Evolutionary conservation across 2,888 invertebrate genomes (phyloP), one percentile per base, ranked within the genome.

Genomic region (Philopedon plagiatum): DNA sequence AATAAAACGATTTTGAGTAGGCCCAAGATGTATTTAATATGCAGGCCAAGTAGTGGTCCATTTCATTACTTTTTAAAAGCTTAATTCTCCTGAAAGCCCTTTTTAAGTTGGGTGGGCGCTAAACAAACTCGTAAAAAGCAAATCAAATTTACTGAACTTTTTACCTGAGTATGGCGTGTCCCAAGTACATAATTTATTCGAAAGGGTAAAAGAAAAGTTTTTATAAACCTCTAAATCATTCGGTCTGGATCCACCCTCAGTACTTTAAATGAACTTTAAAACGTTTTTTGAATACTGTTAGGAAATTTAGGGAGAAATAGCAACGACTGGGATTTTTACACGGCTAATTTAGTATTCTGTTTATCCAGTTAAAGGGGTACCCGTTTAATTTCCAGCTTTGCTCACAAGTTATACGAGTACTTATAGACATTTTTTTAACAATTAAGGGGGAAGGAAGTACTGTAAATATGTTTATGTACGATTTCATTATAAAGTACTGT

Each of bases 91-190:
- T 54, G 29, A 54, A 29, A 54, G 51, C 15, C 29, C 26, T 29
- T 54, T 54, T 54, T 29, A 32, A 54, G 51, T 29, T 51, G 49
- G 49, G 49, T 46, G 62, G 46, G 49, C 34, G 32, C 19, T 21
- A 62, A 44, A 49, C 51, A 29, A 62, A 49, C 29, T 49, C 46
- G 18, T 46, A 34, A 46, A 62, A 62, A 62, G 11, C 51, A 54
- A 54, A 54, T 54, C 51, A 54, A 54, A 54, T 54, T 54, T 29
- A 54, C 51, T 54, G 29, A 54, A 54, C 54, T 49, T 49, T 46
- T 54, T 66, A 66, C 66, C 66, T 66, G 66, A 18, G 46, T 32
- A 37, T 66, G 66, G 66, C 58, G 66, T 66, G 66, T 58, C 49
- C 37, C 46, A 46, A 44, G 32, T 58, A 57, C 66, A 66, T 66